A percentile compares a stretch with the other conserved stretches of the same genome.
Evolutionary conservation across 2,113 vertebrate species (phyloP).

Genomic region (Synodontis membranacea): DNA sequence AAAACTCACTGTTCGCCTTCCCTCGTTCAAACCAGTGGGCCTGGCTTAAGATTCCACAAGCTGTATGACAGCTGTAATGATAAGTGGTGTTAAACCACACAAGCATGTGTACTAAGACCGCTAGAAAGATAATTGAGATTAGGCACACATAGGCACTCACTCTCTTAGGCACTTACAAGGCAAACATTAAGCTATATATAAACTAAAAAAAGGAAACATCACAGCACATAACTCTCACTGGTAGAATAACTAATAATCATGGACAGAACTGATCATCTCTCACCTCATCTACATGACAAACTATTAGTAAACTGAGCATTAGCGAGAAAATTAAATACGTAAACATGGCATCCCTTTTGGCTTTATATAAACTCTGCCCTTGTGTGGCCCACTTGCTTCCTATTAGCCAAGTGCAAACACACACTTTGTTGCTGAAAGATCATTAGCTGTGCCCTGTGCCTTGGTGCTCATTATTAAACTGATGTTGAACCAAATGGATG

Average conservation of each 20-base stretch:
- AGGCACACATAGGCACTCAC: slow-evolving; percentile 14
- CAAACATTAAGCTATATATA: neutral
- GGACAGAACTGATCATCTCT: neutral
- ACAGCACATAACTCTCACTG: neutral
- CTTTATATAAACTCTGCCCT: slow-evolving; percentile 31
- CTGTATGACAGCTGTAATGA: slow-evolving; percentile 36
- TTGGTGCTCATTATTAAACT: slow-evolving; percentile 31
- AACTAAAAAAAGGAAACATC: neutral
- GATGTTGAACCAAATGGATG: slow-evolving; percentile 25
- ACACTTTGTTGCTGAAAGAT: slow-evolving; percentile 28
- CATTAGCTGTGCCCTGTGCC: slow-evolving; percentile 42
- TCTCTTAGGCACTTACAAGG: neutral
- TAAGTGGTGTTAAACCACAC: slow-evolving; percentile 41
- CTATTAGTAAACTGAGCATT: neutral
- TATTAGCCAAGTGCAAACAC: slow-evolving; percentile 27
- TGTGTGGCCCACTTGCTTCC: slow-evolving; percentile 12
- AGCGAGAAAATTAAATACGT: neutral
- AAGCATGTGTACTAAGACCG: neutral
- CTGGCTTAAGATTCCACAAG: slow-evolving; percentile 33
- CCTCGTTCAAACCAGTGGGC: slow-evolving; percentile 35
- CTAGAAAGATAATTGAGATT: neutral
- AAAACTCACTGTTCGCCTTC: slow-evolving; percentile 29
- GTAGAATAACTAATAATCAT: neutral
- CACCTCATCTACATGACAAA: neutral
- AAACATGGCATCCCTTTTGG: slow-evolving; percentile 20